Percentiles rank a stretch among this genome's conserved stretches.
Evolutionary conservation across 2,797 vertebrate genomes (phyloP).

Genomic region (Sorex maritimensis): DNA sequence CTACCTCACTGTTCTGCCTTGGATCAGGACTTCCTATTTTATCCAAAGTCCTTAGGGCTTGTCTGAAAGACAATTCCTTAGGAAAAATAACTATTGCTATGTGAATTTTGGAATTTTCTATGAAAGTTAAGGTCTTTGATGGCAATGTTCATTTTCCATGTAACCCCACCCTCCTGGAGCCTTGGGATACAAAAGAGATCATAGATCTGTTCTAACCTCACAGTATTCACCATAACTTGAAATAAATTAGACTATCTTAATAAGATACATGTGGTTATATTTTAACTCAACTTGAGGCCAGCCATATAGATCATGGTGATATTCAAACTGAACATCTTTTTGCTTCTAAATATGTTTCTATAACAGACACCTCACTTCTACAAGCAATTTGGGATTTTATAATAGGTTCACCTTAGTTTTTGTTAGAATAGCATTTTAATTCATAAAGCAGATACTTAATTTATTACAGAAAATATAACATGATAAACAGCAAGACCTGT

Average conservation of each 20-base stretch:
- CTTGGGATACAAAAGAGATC: constrained; percentile 66
- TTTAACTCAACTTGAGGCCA: constrained; percentile 56
- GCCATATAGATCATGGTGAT: constrained; percentile 24
- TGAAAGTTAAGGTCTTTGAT: constrained; percentile 74
- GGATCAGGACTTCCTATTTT: background rate
- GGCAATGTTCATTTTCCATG: constrained; percentile 60
- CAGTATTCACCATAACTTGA: constrained; percentile 49
- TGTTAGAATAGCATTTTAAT: constrained; percentile 67
- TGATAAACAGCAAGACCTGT: constrained; percentile 31
- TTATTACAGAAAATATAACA: constrained; percentile 60
- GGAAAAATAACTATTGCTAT: constrained; percentile 56
- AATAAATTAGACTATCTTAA: constrained; percentile 55
- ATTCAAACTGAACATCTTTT: constrained; percentile 65
- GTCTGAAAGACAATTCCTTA: constrained; percentile 67
- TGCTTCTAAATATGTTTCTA: constrained; percentile 64
- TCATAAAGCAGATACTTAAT: constrained; percentile 19
- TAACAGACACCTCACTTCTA: constrained; percentile 57
- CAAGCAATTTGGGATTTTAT: constrained; percentile 49
- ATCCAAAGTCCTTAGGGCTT: constrained; percentile 25
- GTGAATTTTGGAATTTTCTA: constrained; percentile 61
- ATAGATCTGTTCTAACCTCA: constrained; percentile 60
- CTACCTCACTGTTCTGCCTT: background rate
- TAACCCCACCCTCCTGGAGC: constrained; percentile 40
- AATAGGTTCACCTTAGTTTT: constrained; percentile 45
- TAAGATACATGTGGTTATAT: constrained; percentile 55